Percentiles rank a stretch among this genome's conserved stretches.
phyloP scores from a whole-genome alignment of 2,888 invertebrate species.

The Mythimna ferrago region DNA sequence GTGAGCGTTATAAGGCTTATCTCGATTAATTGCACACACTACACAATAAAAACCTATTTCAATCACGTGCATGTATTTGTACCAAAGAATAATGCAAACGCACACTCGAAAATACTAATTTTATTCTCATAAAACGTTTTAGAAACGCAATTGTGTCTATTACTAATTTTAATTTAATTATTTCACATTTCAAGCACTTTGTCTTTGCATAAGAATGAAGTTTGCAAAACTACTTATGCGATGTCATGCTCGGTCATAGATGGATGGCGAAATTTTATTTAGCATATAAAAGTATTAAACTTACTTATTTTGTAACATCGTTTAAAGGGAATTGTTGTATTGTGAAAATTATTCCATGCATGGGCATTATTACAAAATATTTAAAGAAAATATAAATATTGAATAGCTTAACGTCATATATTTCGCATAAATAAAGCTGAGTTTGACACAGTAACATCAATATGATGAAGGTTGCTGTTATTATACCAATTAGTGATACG shows the following conservation, averaged over 20 bases:
- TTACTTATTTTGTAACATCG: conserved; percentile 27
- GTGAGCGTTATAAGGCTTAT: conserved; percentile 78
- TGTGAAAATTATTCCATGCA: conserved; percentile 19
- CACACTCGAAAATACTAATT: conserved; percentile 35
- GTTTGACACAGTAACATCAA: conserved; percentile 50
- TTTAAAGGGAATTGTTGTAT: conserved; percentile 21
- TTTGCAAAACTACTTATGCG: conserved; percentile 65
- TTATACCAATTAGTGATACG: conserved; percentile 44
- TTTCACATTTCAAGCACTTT: conserved; percentile 56
- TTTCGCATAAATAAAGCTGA: conserved; percentile 38
- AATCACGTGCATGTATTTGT: conserved; percentile 68
- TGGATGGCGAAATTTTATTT: conserved; percentile 53
- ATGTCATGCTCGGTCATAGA: conserved; percentile 64
- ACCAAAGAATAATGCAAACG: conserved; percentile 45
- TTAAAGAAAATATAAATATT: conserved; percentile 39
- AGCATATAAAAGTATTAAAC: conserved; percentile 39
- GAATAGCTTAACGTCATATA: conserved; percentile 21
- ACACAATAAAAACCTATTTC: conserved; percentile 77
- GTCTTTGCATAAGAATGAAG: conserved; percentile 63
- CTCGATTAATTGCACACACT: conserved; percentile 77
- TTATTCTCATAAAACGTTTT: conserved; percentile 44
- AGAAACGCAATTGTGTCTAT: conserved; percentile 48
- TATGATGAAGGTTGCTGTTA: conserved; percentile 50
- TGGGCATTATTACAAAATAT: conserved; percentile 12
- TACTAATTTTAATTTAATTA: conserved; percentile 50